Base-by-base conservation (phyloP, 2,797 vertebrate genomes). In the Tiaroga cobitis region DNA sequence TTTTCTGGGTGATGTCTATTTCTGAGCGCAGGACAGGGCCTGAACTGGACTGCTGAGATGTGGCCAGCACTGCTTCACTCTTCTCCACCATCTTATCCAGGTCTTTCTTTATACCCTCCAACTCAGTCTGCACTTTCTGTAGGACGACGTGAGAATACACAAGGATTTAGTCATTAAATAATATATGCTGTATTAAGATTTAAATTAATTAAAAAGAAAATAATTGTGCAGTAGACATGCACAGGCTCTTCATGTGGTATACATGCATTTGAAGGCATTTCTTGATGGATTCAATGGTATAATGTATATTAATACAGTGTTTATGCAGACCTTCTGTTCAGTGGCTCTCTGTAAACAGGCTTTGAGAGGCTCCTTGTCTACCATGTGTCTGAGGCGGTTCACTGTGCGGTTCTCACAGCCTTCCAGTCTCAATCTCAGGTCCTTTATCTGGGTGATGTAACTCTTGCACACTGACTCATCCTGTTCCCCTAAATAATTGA, bases 351-450 rank as follows among this genome's bases (percentile, higher is more conserved):
- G 94, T 24, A 96, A 93, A 0, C 97, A 98, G 88, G 97, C 96
- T 19, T 92, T 94, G 0, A 95, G 92, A 0, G 97, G 96, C 29
- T 99, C 97, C 3, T 94, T 94, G 89, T 97, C 96, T 0, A 97
- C 92, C 0, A 95, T 94, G 89, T 96, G 95, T 2, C 97, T 95
- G 37, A 98, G 95, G 0, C 94, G 95, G 4, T 93, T 96, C 85
- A 97, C 93, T 0, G 96, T 98, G 43, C 96, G 95, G 0, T 90
- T 94, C 93, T 98, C 97, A 0, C 97, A 99, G 84, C 93, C 91
- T 72, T 99, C 97, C 87, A 99, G 94, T 92, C 93, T 95, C 93
- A 99, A 94, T 0, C 96, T 96, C 32, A 99, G 95, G 90, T 99
- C 96, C 85, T 96, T 96, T 91, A 99, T 96, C 92, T 96, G 95